Evolutionary conservation across 2,113 vertebrate species (phyloP).

Genomic region (Dendrocopos noguchii): DNA sequence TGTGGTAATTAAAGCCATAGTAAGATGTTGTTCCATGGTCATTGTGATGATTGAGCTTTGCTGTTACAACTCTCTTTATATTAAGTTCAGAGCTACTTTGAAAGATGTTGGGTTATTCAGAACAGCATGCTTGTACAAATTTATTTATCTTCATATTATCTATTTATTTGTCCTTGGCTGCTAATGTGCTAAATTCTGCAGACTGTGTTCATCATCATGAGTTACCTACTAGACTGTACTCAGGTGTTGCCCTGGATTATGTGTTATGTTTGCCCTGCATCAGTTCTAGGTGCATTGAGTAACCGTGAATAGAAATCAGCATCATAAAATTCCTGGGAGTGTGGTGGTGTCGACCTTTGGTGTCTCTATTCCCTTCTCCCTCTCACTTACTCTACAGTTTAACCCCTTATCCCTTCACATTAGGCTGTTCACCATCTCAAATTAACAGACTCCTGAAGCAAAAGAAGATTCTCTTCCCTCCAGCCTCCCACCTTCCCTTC

Average conservation of each 20-base stretch:
- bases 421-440: background rate
- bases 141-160: background rate
- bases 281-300: background rate
- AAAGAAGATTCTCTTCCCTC: rapidly evolving
- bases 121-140: background rate
- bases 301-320: background rate
- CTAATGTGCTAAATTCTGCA: background rate
- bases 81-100: background rate
- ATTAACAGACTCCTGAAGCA: background rate
- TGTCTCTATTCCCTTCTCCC: rapidly evolving
- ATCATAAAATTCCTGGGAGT: background rate
- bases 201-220: background rate
- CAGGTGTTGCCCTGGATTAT: background rate
- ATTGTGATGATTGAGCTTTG: background rate
- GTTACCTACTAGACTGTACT: background rate
- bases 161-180: background rate
- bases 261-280: background rate
- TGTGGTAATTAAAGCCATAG: background rate
- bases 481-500: background rate
- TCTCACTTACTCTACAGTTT: background rate
- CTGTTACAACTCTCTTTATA: background rate
- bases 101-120: background rate
- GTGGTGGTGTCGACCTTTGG: background rate
- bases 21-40: background rate
- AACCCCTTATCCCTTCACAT: background rate